phyloP scores from a whole-genome alignment of 2,113 vertebrate genomes.

The Phocoena sinus region DNA sequence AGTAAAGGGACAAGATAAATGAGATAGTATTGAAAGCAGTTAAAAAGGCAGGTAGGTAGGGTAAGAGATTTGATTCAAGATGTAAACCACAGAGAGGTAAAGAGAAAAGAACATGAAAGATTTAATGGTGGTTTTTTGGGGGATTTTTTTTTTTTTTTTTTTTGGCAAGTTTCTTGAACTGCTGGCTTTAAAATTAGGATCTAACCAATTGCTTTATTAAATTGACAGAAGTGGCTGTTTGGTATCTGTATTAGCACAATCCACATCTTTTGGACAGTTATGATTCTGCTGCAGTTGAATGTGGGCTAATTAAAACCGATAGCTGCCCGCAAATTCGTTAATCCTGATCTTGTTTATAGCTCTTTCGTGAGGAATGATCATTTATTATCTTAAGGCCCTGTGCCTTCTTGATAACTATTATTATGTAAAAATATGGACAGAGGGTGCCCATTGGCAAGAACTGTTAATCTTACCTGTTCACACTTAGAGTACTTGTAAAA shows the following conservation, averaged over 20 bases:
- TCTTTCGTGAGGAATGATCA: constrained; percentile 48
- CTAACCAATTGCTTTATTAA: not conserved
- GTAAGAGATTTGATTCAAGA: not conserved
- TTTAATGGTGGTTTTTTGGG: not conserved
- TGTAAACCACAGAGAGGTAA: not conserved
- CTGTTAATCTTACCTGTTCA: constrained; percentile 65
- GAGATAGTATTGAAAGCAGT: not conserved
- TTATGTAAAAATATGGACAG: constrained; percentile 62
- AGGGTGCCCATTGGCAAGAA: constrained; percentile 43
- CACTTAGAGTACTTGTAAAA: constrained; percentile 45
- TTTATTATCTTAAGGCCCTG: constrained; percentile 60
- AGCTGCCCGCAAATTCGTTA: constrained; percentile 61
- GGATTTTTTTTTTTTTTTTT: not conserved
- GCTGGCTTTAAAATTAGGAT: constrained; percentile 22
- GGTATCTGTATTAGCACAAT: not conserved
- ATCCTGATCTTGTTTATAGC: constrained; percentile 63
- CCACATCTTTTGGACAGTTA: constrained; percentile 43
- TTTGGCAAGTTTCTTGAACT: not conserved
- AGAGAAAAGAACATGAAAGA: not conserved
- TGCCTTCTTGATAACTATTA: constrained; percentile 54
- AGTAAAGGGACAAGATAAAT: not conserved
- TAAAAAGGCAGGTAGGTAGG: not conserved
- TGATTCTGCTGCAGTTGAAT: constrained; percentile 48
- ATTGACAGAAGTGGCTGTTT: not conserved
- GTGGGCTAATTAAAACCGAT: constrained; percentile 66